Conservation (phyloP, 1,140 invertebrate species). For the Teleogryllus occipitalis region DNA sequence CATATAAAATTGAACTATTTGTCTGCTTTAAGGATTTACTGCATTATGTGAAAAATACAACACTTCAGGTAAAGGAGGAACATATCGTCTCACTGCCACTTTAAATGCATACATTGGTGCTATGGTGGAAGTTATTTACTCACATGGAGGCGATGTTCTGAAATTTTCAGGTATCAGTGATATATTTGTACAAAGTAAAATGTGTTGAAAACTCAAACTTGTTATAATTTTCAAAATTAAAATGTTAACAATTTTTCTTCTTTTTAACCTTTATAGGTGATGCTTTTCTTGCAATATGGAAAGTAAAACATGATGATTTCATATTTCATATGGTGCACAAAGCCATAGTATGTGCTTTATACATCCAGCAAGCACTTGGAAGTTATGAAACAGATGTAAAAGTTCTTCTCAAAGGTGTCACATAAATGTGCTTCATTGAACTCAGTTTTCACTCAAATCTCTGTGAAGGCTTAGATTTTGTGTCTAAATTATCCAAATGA, state of each 20-base stretch:
- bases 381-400: slow-evolving; percentile 49
- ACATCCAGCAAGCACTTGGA: slow-evolving; percentile 54
- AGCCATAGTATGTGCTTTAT: slow-evolving; percentile 50
- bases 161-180: slow-evolving; percentile 43
- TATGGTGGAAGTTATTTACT: slow-evolving; percentile 55
- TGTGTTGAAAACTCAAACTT: background rate
- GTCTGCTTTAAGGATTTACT: slow-evolving; percentile 43
- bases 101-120: slow-evolving; percentile 55
- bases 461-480: too few relatives aligned
- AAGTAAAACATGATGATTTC: slow-evolving; percentile 37
- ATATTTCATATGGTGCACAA: slow-evolving; percentile 48
- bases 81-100: slow-evolving; percentile 51
- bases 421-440: background rate
- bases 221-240: background rate
- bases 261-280: slow-evolving; percentile 37
- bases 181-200: background rate
- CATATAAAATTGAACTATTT: slow-evolving; percentile 4
- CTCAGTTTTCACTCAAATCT: background rate
- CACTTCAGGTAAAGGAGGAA: slow-evolving; percentile 47
- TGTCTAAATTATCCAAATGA: too few relatives aligned
- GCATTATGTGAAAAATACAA: slow-evolving; percentile 54
- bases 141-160: slow-evolving; percentile 52
- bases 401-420: slow-evolving; percentile 43
- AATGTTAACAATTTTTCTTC: background rate
- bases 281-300: slow-evolving; percentile 56